Evolutionary conservation across 2,113 vertebrate genomes (phyloP), one percentile per base, ranked within the genome.

Genomic region (Morone saxatilis): DNA sequence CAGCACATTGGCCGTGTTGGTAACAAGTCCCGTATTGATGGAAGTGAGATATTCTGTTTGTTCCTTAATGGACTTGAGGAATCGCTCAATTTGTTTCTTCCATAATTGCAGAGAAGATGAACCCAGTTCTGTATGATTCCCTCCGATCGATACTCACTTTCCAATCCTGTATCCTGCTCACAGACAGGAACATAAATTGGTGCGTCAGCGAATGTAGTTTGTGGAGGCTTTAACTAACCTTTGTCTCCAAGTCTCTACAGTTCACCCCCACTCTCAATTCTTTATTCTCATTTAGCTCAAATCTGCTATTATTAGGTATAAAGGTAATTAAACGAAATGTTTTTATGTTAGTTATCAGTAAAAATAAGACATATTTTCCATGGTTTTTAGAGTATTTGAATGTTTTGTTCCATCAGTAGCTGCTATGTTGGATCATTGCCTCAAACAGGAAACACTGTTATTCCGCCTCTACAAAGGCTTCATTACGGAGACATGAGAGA

Each of bases 91-190:
- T 88, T 91, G 80, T 81, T 77, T 78, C 60, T 50, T 73, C 69
- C 80, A 90, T 91, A 92, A 88, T 88, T 85, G 82, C 74, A 41
- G 47, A 72, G 83, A 90, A 89, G 76, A 89, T 83, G 85, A 90
- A 82, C 51, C 67, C 41, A 17, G 76, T 60, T 84, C 45, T 75
- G 68, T 86, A 71, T 85, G 80, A 83, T 78, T 57, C 67, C n/a
- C 56, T 38, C 38, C n/a, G 20, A 89, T 92, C 92, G 78, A 91
- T 91, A 76, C 54, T 59, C 78, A 57, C 69, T 82, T 40, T 84
- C 51, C 74, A 65, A 40, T 54, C 68, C 78, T 22, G 70, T 6
- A 10, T 72, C 67, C 71, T 65, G 57, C 50, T 38, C 22, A 51
- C 74, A 61, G 61, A 36, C 60, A 7, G 65, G 60, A 67, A 43